Evolutionary conservation across 1,140 invertebrate genomes (phyloP), one percentile per base, ranked within the genome.

Genomic region (Capitella teleta): DNA sequence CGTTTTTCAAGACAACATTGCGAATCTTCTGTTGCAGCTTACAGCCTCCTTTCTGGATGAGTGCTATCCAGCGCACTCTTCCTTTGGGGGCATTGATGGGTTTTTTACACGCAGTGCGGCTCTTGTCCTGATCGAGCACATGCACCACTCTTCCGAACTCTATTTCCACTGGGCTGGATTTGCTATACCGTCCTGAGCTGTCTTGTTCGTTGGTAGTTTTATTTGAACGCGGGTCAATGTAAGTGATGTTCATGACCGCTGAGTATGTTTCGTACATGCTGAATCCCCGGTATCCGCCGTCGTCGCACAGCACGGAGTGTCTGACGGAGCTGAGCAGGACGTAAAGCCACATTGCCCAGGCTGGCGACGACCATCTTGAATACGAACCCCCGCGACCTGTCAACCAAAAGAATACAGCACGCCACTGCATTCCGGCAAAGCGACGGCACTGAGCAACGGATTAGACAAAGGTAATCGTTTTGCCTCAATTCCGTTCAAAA

Each of bases 11-110:
- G 18, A 47, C 40, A 61, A 77, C 78, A 67, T 86, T 81, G 56
- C 81, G 77, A 45, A 84, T 76, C 70, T 87, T 87, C 40, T 79
- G 77, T 60, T 84, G 80, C 62, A 85, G 85, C 56, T 81, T 81
- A 67, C 85, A 87, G 18, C 66, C 73, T 23, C 84, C 85, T 16
- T 83, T 67, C 54, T 79, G 76, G 3, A 86, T 80, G 41, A 87
- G 68, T 1, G 84, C 85, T 47, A 87, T 80, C 83, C 84, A 87
- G 0, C 80, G 75, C 21, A 76, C 73, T 0, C 63, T 61, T 3
- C 51, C 51, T 0, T 57, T 38, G 2, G 38, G 49, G 12, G 54
- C 52, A 32, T 78, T 78, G 16, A 72, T 59, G 24, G 83, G 72
- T 24, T 83, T 72, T 65, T 71, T 5, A 61, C 84, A 86, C 1